Evolutionary conservation across 2,113 vertebrate species (phyloP), one percentile per base, ranked within the genome.

Genomic region (Nannobrachium achirus): DNA sequence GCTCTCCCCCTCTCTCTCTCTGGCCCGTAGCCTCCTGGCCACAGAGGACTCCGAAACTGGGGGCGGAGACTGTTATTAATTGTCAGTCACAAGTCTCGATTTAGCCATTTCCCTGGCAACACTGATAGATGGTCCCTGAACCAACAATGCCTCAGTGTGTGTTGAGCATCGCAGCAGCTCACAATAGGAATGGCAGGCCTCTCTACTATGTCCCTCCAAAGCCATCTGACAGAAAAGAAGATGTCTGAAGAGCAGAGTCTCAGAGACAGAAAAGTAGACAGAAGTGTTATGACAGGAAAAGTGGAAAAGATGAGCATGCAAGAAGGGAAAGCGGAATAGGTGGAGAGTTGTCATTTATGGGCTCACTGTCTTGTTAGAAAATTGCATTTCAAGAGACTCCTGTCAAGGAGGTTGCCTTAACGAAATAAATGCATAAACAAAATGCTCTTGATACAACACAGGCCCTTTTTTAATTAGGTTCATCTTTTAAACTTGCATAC

Each of bases 101-200:
- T 86, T 86, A 86, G 83, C 70, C 77, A 48, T 86, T 79, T 75
- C 86, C 84, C n/a, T 18, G 48, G 85, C 74, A 77, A 82, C 85
- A 1, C 64, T 76, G 88, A 86, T 85, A 61, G 74, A 88, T 20
- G 45, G 73, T 67, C 68, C 18, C 63, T 50, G 72, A 66, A 73
- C 63, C 76, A 86, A 91, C 85, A 89, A 81, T 80, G 81, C 57
- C 51, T 25, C 66, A 70, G 44, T 33, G 25, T 33, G 68, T 66
- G 80, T 71, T 55, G 42, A 18, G 18, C 60, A 42, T 59, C 51
- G 11, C 15, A 44, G 11, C 15, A 44, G 42, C n/a, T 57, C 46
- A 59, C 58, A 63, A 59, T 49, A 57, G 71, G 50, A 49, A 45
- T 38, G 2, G 55, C 45, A 50, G 68, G n/a, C 33, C 44, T 13